Evolutionary conservation across 2,113 vertebrate species (phyloP).

Genomic region (Plestiodon gilberti): DNA sequence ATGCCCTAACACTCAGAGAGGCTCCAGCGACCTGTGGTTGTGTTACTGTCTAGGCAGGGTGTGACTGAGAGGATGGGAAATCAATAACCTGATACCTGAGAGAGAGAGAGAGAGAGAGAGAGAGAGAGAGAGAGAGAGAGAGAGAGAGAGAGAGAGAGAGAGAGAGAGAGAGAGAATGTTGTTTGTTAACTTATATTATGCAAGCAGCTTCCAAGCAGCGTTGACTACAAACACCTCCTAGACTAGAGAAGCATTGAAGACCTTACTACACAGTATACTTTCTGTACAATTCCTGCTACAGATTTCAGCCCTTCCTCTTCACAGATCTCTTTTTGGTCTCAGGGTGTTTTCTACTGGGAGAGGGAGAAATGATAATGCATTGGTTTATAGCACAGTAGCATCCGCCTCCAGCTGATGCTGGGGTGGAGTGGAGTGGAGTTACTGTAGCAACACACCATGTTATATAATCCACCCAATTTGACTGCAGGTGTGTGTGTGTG

Average conservation of each 20-base stretch:
- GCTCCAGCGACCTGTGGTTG: neutral
- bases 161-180: neutral
- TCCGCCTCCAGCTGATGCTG: slow-evolving; percentile 58
- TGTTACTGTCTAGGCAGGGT: neutral
- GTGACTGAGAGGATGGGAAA: neutral
- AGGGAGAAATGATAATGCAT: slow-evolving; percentile 9
- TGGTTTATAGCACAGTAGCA: slow-evolving; percentile 35
- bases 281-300: neutral
- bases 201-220: neutral
- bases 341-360: slow-evolving; percentile 22
- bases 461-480: slow-evolving; percentile 70
- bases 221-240: neutral
- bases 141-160: too few relatives aligned
- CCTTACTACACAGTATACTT: neutral
- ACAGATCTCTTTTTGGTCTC: neutral
- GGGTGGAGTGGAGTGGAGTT: slow-evolving; percentile 61
- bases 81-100: neutral
- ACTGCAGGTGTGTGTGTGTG: slow-evolving; percentile 69
- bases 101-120: neutral
- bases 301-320: neutral
- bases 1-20: neutral
- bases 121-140: neutral
- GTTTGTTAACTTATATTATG: neutral
- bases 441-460: slow-evolving; percentile 69
- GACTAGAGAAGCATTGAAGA: neutral